A percentile compares a stretch with the other conserved stretches of the same genome.
Conservation (phyloP, 2,113 vertebrate species). For the Poeciliopsis retropinna region DNA sequence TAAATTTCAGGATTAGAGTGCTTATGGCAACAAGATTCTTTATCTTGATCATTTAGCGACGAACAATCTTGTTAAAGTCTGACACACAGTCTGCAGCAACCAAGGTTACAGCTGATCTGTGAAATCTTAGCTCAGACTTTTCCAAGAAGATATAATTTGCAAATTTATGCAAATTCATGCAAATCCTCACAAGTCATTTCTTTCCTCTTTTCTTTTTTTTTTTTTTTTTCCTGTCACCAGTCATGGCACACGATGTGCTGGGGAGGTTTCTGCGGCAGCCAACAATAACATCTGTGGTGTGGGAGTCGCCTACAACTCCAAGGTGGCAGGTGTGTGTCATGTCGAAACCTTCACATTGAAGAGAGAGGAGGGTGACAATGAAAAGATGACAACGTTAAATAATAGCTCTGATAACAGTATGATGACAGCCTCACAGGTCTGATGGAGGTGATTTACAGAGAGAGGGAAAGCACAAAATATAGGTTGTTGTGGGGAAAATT, state of each 20-base stretch:
- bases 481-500: constrained; percentile 5
- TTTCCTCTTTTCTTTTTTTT: background rate
- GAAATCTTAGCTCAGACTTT: constrained; percentile 18
- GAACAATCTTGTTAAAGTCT: constrained; percentile 5
- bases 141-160: constrained; percentile 13
- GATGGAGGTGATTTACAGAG: constrained; percentile 19
- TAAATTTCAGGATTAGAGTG: background rate
- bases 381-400: constrained; percentile 23
- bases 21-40: background rate
- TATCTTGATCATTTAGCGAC: constrained; percentile 2
- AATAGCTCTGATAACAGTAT: constrained; percentile 28
- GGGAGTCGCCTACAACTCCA: constrained; percentile 96
- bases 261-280: constrained; percentile 96
- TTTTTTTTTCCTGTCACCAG: constrained; percentile 71
- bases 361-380: constrained; percentile 35
- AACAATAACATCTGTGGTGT: constrained; percentile 99
- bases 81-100: constrained; percentile 17
- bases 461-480: background rate
- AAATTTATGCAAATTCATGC: constrained; percentile 52
- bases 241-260: constrained; percentile 96
- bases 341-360: constrained; percentile 13
- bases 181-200: constrained; percentile 24
- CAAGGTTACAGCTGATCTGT: constrained; percentile 1
- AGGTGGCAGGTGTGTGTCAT: constrained; percentile 90
- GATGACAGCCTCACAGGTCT: constrained; percentile 26